Conservation (phyloP, 1,140 invertebrate species). For the Apolygus lucorum region DNA sequence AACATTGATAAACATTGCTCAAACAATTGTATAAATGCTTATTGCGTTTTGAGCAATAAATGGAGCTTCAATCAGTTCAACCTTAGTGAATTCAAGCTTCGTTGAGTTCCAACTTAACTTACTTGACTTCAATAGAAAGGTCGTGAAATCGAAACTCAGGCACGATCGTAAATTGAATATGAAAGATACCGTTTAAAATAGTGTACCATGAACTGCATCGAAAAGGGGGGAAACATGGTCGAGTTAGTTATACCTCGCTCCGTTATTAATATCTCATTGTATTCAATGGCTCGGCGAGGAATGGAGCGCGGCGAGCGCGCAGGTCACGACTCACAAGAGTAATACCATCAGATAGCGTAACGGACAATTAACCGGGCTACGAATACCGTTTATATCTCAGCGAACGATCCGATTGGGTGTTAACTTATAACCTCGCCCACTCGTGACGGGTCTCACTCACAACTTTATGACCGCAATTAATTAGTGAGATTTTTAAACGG, state of each 20-base stretch:
- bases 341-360: constrained; percentile 1
- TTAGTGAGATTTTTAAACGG: constrained; percentile 13
- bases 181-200: not conserved
- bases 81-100: too few relatives aligned
- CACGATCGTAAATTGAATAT: too few relatives aligned
- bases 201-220: not conserved
- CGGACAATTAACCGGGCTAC: constrained; percentile 4
- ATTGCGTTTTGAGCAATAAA: too few relatives aligned
- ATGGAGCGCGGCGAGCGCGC: not conserved
- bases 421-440: constrained; percentile 14
- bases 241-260: not conserved
- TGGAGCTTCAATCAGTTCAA: too few relatives aligned
- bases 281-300: not conserved
- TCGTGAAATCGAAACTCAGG: too few relatives aligned
- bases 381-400: not conserved
- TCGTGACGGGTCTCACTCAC: not conserved
- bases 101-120: too few relatives aligned
- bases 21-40: too few relatives aligned
- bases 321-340: not conserved
- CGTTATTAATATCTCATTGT: constrained; percentile 11
- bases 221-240: not conserved
- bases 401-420: constrained; percentile 10
- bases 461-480: constrained; percentile 9
- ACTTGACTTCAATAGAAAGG: too few relatives aligned
- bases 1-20: too few relatives aligned